A percentile compares a stretch with the other conserved stretches of the same genome.
phyloP scores from a whole-genome alignment of 2,113 vertebrate genomes.

The Poecile atricapillus region DNA sequence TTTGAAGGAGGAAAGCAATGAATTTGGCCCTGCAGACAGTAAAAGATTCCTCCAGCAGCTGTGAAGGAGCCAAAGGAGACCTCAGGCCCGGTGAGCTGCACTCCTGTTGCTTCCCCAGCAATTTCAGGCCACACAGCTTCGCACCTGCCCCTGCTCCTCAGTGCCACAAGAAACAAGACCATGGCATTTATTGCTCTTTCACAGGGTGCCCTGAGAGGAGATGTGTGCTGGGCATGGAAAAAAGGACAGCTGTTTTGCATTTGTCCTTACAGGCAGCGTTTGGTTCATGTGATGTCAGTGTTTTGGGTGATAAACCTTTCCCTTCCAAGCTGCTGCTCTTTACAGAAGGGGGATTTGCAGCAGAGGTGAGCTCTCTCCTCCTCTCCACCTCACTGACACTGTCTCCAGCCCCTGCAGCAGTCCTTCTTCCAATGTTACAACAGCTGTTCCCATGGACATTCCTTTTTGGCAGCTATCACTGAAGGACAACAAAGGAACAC shows the following conservation, averaged over 20 bases:
- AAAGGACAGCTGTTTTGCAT: not conserved
- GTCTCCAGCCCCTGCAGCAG: not conserved
- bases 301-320: not conserved
- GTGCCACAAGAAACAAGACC: not conserved
- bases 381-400: not conserved
- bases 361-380: not conserved
- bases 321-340: not conserved
- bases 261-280: rapidly evolving
- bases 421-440: not conserved
- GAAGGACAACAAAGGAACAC: not conserved
- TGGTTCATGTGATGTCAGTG: rapidly evolving
- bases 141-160: rapidly evolving
- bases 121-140: rapidly evolving
- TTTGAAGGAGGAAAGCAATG: not conserved
- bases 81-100: not conserved
- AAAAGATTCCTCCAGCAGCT: not conserved
- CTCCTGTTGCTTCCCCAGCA: not conserved
- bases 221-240: rapidly evolving
- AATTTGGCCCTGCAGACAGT: not conserved
- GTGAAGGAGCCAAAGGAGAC: not conserved
- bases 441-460: not conserved
- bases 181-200: not conserved
- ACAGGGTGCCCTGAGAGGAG: not conserved
- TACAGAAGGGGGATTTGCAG: not conserved
- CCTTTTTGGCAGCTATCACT: not conserved